Conservation (phyloP, 2,113 vertebrate species). For the Ceyx cyanopectus region DNA sequence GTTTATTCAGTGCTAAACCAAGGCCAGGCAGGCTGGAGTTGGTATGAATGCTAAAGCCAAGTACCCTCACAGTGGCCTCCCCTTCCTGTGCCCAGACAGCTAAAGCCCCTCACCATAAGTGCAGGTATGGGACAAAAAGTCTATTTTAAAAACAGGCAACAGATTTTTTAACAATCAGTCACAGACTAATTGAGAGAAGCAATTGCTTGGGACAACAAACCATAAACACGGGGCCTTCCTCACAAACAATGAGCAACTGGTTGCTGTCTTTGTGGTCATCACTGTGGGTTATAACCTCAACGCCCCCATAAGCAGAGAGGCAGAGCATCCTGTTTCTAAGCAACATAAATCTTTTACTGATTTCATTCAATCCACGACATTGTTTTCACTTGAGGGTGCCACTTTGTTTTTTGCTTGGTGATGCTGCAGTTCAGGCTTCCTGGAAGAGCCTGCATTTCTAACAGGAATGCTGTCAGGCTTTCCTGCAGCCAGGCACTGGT, state of each 20-base stretch:
- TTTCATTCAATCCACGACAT: background rate
- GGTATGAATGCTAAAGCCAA: background rate
- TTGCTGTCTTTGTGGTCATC: background rate
- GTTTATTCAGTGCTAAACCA: rapidly evolving
- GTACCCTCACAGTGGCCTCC: background rate
- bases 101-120: background rate
- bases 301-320: rapidly evolving
- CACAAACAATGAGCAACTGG: background rate
- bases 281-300: background rate
- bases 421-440: background rate
- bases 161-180: background rate
- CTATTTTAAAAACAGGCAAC: background rate
- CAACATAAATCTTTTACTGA: background rate
- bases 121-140: background rate
- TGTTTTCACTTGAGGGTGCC: background rate
- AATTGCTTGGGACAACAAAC: background rate
- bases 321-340: background rate
- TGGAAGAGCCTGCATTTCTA: background rate
- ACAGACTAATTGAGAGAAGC: background rate
- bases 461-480: background rate
- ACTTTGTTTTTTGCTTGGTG: background rate
- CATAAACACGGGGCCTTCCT: background rate
- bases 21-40: background rate
- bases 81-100: background rate
- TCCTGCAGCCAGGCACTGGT: background rate